phyloP scores from a whole-genome alignment of 2,113 vertebrate genomes.

The Odontophorus gujanensis region DNA sequence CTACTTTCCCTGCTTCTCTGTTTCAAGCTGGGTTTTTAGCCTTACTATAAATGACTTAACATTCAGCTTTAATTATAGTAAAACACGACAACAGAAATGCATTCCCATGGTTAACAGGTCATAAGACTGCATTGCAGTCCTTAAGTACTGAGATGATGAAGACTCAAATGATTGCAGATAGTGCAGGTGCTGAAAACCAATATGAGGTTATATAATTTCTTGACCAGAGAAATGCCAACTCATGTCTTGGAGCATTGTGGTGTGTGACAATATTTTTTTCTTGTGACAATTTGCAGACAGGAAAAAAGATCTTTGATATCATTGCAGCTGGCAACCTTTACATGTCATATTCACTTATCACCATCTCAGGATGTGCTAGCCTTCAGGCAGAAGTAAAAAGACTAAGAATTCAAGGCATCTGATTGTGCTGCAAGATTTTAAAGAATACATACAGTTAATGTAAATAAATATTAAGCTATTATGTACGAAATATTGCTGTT shows the following conservation, averaged over 20 bases:
- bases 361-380: background rate
- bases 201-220: slow-evolving; percentile 65
- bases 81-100: slow-evolving; percentile 63
- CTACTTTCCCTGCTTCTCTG: background rate
- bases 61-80: slow-evolving; percentile 69
- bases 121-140: slow-evolving; percentile 38
- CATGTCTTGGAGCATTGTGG: slow-evolving; percentile 8
- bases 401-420: background rate
- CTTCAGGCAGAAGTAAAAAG: background rate
- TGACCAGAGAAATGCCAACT: slow-evolving; percentile 53
- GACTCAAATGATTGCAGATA: slow-evolving; percentile 50
- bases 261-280: slow-evolving; percentile 18
- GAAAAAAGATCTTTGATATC: slow-evolving; percentile 30
- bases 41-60: slow-evolving; percentile 65
- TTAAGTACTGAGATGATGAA: background rate
- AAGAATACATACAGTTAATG: background rate
- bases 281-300: slow-evolving; percentile 17
- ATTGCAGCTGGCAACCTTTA: background rate
- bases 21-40: slow-evolving; percentile 27
- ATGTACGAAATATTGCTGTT: background rate
- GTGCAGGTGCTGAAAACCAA: slow-evolving; percentile 66
- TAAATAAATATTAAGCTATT: background rate
- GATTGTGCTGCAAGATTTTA: background rate
- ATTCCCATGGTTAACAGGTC: slow-evolving; percentile 50
- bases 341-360: background rate